A percentile compares a stretch with the other conserved stretches of the same genome.
Evolutionary conservation across 1,140 invertebrate genomes (phyloP).

Genomic region (Vanessa atalanta): DNA sequence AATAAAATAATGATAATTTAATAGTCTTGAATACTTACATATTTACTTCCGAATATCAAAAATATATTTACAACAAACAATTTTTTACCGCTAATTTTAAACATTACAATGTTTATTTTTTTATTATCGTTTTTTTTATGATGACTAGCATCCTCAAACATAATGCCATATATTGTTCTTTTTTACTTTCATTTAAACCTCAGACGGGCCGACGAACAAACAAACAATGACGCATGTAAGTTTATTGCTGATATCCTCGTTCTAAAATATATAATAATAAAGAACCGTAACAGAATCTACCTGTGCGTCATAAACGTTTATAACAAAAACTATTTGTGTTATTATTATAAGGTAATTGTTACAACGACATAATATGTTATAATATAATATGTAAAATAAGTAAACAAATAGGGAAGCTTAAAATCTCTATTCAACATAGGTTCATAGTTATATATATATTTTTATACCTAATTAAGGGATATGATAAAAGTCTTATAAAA

Average conservation of each 20-base stretch:
- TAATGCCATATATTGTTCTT: slow-evolving; percentile 10
- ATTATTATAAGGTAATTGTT: background rate
- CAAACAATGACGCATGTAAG: background rate
- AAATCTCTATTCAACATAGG: no score
- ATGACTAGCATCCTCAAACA: background rate
- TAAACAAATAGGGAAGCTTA: no score
- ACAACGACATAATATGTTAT: background rate
- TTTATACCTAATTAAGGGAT: no score
- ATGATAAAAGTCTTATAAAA: no score
- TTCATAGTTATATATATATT: no score
- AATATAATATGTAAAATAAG: no score
- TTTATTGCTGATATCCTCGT: slow-evolving; percentile 26
- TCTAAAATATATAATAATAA: slow-evolving; percentile 4
- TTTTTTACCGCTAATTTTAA: background rate
- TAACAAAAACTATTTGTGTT: background rate
- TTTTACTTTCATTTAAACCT: background rate
- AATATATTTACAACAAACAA: background rate
- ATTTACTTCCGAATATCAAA: background rate
- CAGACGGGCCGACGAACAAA: slow-evolving; percentile 14
- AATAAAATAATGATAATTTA: no score
- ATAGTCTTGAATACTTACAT: background rate
- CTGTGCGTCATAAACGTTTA: slow-evolving; percentile 15
- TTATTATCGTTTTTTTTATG: background rate
- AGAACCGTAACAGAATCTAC: background rate
- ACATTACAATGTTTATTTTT: background rate